Conservation (phyloP, 2,888 invertebrate genomes). For the Acanthosepion lycidas region DNA sequence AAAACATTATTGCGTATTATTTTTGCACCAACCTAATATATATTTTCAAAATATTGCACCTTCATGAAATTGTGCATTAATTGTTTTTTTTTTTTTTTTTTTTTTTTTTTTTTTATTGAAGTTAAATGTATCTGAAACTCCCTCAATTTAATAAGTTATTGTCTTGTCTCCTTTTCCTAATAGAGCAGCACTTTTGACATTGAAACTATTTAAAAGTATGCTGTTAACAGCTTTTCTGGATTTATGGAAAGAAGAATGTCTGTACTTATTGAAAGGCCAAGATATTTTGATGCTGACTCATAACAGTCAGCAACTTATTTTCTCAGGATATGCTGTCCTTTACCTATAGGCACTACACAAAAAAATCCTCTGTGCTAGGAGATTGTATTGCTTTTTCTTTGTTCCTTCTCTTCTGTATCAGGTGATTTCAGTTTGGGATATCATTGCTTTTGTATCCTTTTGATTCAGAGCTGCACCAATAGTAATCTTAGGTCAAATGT, state of each 20-base stretch:
- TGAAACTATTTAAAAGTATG: neutral
- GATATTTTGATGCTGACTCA: neutral
- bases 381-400: neutral
- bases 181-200: neutral
- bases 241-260: neutral
- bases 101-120: too few relatives aligned
- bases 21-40: too few relatives aligned
- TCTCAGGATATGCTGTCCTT: neutral
- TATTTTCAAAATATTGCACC: too few relatives aligned
- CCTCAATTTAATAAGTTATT: neutral
- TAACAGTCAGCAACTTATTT: neutral
- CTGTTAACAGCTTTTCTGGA: neutral
- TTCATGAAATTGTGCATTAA: too few relatives aligned
- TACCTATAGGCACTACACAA: neutral
- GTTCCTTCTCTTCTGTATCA: neutral
- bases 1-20: too few relatives aligned
- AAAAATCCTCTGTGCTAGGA: neutral
- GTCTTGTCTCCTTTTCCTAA: neutral
- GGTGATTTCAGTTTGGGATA: too few relatives aligned
- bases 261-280: neutral
- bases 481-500: too few relatives aligned
- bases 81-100: too few relatives aligned
- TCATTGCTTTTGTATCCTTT: too few relatives aligned
- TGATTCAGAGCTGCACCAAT: too few relatives aligned
- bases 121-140: neutral